phyloP scores from a whole-genome alignment of 2,113 vertebrate species.

The Bombycilla garrulus region DNA sequence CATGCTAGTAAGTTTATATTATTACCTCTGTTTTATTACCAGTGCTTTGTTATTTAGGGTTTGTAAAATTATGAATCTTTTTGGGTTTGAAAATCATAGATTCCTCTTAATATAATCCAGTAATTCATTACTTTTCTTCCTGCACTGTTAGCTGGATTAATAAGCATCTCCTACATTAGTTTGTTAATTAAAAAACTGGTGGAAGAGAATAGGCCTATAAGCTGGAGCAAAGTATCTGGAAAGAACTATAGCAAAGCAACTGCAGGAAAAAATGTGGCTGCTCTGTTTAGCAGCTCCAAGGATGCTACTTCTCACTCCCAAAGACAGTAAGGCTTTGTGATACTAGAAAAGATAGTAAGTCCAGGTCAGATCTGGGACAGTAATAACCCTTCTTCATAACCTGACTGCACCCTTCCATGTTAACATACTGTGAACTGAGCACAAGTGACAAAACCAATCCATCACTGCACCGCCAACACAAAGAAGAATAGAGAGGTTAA shows the following conservation, averaged over 20 bases:
- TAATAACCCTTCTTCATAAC: slow-evolving; percentile 88
- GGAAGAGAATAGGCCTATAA: neutral
- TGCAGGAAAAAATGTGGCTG: neutral
- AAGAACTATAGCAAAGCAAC: neutral
- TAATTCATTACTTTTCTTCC: slow-evolving; percentile 11
- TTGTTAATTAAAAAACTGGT: neutral
- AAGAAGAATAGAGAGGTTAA: slow-evolving; percentile 98
- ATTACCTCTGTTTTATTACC: neutral
- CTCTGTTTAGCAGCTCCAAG: neutral
- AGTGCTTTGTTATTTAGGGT: neutral
- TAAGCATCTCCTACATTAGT: neutral
- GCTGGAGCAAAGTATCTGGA: neutral
- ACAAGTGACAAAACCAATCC: slow-evolving; percentile 99
- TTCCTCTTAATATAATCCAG: neutral
- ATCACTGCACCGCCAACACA: slow-evolving; percentile 88
- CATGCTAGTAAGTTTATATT: neutral
- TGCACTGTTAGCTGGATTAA: neutral
- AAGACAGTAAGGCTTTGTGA: slow-evolving; percentile 39
- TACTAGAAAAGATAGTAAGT: slow-evolving; percentile 71
- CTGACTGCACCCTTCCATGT: slow-evolving; percentile 95
- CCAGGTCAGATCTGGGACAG: slow-evolving; percentile 81
- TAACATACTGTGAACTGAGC: slow-evolving; percentile 99
- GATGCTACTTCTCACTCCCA: neutral
- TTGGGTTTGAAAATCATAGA: neutral
- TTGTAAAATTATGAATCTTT: neutral